Conservation (phyloP, 2,888 invertebrate species). For the Caenorhabditis doughertyi region DNA sequence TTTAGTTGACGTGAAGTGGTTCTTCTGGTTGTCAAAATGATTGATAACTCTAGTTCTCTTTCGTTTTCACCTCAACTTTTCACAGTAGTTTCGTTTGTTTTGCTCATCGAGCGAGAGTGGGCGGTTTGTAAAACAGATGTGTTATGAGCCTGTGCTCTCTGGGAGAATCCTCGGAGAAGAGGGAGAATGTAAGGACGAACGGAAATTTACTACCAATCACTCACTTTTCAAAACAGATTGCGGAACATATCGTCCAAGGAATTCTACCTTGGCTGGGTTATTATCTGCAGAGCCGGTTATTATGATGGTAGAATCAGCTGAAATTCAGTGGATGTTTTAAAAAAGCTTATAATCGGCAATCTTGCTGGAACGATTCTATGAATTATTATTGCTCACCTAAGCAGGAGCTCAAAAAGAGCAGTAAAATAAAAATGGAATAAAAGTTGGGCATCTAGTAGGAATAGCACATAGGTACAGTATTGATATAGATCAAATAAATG, state of each 20-base stretch:
- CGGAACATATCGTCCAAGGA: slow-evolving; percentile 42
- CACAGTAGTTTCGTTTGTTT: slow-evolving; percentile 38
- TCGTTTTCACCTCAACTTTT: slow-evolving; percentile 14
- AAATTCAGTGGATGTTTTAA: slow-evolving; percentile 1
- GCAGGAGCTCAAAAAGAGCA: slow-evolving; percentile 50
- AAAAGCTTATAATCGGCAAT: neutral
- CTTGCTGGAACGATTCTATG: no score
- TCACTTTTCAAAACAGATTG: slow-evolving; percentile 54
- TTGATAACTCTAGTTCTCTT: slow-evolving; percentile 15
- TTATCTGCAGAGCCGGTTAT: slow-evolving; percentile 32
- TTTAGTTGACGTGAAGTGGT: slow-evolving; percentile 11
- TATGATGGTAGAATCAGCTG: slow-evolving; percentile 48
- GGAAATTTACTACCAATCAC: slow-evolving; percentile 48
- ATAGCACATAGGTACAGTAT: slow-evolving; percentile 24
- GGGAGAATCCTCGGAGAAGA: neutral
- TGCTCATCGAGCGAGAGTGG: slow-evolving; percentile 44
- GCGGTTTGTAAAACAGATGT: slow-evolving; percentile 60
- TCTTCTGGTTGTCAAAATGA: slow-evolving; percentile 31
- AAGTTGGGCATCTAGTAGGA: slow-evolving; percentile 40
- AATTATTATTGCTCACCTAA: slow-evolving; percentile 17
- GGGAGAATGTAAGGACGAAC: neutral
- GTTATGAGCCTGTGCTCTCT: slow-evolving; percentile 41
- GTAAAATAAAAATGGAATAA: slow-evolving; percentile 40
- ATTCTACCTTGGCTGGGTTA: slow-evolving; percentile 22
- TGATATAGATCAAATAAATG: slow-evolving; percentile 45